Evolutionary conservation across 64 coral and sea anemone genomes (phyloP).

Genomic region (Pocillopora verrucosa): DNA sequence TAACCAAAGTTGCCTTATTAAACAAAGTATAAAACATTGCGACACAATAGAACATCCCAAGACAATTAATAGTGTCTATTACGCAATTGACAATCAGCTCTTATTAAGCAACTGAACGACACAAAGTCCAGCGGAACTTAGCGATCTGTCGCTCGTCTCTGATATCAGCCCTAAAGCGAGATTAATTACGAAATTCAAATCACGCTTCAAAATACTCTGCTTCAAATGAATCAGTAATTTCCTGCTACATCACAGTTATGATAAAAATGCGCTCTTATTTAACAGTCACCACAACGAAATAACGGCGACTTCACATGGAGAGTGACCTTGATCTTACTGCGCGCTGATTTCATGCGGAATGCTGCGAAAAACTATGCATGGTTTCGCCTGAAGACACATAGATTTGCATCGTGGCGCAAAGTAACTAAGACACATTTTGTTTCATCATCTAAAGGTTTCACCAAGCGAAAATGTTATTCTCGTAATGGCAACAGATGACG

Average conservation of each 20-base stretch:
- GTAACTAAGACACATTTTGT: neutral
- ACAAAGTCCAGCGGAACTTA: neutral
- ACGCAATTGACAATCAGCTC: too few relatives aligned
- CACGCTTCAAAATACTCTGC: neutral
- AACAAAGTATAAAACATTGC: too few relatives aligned
- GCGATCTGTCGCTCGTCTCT: too few relatives aligned
- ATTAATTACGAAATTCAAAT: slow-evolving; percentile 11
- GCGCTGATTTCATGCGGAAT: neutral
- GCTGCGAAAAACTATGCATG: neutral
- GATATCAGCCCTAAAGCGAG: neutral
- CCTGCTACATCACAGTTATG: neutral
- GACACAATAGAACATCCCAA: too few relatives aligned
- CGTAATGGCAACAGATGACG: neutral
- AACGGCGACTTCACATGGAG: neutral
- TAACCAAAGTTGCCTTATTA: too few relatives aligned
- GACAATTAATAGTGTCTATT: too few relatives aligned
- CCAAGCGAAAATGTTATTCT: neutral
- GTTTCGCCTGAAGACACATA: neutral
- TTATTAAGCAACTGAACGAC: too few relatives aligned
- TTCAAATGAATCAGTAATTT: neutral
- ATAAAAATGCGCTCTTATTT: neutral
- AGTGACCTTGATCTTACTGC: neutral
- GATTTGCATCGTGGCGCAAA: neutral
- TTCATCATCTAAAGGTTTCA: neutral
- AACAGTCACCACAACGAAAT: neutral